Evolutionary conservation across 2,113 vertebrate genomes (phyloP).

Genomic region (Mystacornis crossleyi): DNA sequence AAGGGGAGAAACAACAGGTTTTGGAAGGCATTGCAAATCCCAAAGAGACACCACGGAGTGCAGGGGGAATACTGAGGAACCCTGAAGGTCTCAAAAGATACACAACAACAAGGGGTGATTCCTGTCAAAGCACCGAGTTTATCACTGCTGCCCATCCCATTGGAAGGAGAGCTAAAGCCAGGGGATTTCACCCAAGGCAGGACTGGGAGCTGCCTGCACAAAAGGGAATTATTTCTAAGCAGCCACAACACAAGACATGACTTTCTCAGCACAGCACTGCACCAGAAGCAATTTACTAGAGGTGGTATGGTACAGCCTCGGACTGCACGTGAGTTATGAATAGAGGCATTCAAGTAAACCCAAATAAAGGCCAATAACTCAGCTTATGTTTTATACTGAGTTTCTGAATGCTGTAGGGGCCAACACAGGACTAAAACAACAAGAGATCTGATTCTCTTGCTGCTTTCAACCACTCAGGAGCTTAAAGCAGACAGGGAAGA

Average conservation of each 20-base stretch:
- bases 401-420: constrained; percentile 18
- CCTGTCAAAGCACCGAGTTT: background rate
- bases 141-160: background rate
- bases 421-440: constrained; percentile 14
- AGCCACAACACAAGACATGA: background rate
- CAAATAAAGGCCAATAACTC: constrained; percentile 58
- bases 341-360: constrained; percentile 51
- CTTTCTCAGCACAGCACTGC: background rate
- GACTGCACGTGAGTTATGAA: constrained; percentile 34
- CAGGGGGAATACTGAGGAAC: background rate
- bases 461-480: background rate
- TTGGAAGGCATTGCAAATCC: background rate
- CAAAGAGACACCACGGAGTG: accelerated
- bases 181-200: background rate
- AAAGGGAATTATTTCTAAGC: background rate
- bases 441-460: background rate
- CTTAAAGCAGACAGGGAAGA: background rate
- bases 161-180: background rate
- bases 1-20: background rate
- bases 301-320: background rate
- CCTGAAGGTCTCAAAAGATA: background rate
- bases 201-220: background rate
- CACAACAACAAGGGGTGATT: background rate
- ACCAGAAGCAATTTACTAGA: constrained; percentile 31
- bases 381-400: background rate